Percentiles rank a stretch among this genome's conserved stretches.
These are phyloP conservation scores for Silurus lanzhouensis DNA, from an alignment of 2,797 vertebrate genomes.

Conservation along the genomic window DNA sequence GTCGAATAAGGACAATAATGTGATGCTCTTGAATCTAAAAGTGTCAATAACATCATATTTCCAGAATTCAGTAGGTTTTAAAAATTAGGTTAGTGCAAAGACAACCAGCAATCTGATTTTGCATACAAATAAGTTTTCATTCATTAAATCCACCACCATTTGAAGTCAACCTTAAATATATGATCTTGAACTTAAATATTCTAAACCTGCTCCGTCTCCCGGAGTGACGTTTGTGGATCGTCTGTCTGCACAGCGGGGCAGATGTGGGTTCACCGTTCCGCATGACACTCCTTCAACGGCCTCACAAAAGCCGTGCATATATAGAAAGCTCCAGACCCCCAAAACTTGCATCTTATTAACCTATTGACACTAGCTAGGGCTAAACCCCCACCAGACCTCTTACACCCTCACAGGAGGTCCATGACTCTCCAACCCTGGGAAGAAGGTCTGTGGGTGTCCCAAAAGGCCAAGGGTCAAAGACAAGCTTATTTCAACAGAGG, in stretches of 20 bases:
- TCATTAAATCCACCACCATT: neutral
- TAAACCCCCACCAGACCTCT: slow-evolving; percentile 40
- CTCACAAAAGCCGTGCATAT: slow-evolving; percentile 64
- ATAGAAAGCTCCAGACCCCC: slow-evolving; percentile 49
- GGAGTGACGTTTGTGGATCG: slow-evolving; percentile 32
- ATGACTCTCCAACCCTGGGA: slow-evolving; percentile 40
- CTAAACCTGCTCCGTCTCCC: slow-evolving; percentile 29
- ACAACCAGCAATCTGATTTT: neutral
- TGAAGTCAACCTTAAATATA: slow-evolving; percentile 5
- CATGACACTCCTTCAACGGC: slow-evolving; percentile 54
- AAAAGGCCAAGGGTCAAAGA: slow-evolving; percentile 56
- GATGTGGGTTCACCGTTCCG: slow-evolving; percentile 52
- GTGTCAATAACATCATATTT: slow-evolving; percentile 2
- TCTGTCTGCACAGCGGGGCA: slow-evolving; percentile 38
- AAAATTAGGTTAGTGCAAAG: neutral
- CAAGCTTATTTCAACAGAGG: slow-evolving; percentile 64
- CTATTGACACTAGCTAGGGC: slow-evolving; percentile 62
- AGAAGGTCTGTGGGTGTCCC: slow-evolving; percentile 45
- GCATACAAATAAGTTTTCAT: neutral
- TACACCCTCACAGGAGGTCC: slow-evolving; percentile 33
- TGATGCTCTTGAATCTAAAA: neutral
- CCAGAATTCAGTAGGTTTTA: neutral
- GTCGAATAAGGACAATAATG: neutral
- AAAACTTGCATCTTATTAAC: slow-evolving; percentile 62
- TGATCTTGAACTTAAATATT: slow-evolving; percentile 49